phyloP scores from a whole-genome alignment of 2,888 invertebrate genomes.

The Ophion costatus region DNA sequence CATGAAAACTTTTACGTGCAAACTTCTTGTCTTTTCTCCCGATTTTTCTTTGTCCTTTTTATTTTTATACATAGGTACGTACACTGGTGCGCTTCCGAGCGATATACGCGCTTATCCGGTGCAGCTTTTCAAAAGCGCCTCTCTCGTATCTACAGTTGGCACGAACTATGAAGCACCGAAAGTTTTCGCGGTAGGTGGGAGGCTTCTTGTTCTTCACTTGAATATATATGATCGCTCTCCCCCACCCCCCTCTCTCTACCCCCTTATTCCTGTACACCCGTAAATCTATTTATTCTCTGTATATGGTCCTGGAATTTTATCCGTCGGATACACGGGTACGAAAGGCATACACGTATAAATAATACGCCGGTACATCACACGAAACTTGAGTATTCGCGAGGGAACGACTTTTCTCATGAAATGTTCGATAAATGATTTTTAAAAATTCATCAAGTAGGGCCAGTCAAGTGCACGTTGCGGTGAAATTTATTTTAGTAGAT shows the following conservation, averaged over 20 bases:
- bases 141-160: constrained; percentile 75
- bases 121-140: constrained; percentile 70
- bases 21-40: constrained; percentile 27
- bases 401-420: background rate
- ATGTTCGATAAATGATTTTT: background rate
- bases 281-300: constrained; percentile 33
- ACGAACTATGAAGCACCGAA: constrained; percentile 72
- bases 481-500: background rate
- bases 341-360: constrained; percentile 19
- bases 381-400: background rate
- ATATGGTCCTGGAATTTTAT: constrained; percentile 44
- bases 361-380: background rate
- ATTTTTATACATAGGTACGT: constrained; percentile 34
- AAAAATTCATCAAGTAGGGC: background rate
- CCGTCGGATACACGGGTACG: constrained; percentile 43
- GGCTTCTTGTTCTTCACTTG: constrained; percentile 39
- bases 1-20: constrained; percentile 50
- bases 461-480: background rate
- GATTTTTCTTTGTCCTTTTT: constrained; percentile 16
- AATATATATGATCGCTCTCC: constrained; percentile 22
- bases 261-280: constrained; percentile 33
- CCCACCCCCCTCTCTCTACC: background rate
- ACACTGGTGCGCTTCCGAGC: constrained; percentile 46
- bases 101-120: constrained; percentile 58
- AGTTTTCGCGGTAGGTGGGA: constrained; percentile 69